Evolutionary conservation across 2,888 invertebrate genomes (phyloP).

Genomic region (Andrena hattorfiana): DNA sequence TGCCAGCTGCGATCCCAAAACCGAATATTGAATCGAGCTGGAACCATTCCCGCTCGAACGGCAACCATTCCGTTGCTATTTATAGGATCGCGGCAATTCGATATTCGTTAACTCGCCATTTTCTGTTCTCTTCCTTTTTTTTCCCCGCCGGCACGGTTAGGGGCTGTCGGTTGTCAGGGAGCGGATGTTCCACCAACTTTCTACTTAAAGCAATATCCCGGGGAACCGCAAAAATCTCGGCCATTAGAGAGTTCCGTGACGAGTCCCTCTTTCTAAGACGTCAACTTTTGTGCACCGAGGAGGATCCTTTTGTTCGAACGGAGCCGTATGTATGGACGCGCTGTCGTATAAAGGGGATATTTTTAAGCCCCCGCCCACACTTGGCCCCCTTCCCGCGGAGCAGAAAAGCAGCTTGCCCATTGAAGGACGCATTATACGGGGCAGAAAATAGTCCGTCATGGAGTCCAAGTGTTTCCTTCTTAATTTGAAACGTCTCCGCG

Average conservation of each 20-base stretch:
- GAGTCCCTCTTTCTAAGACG: slow-evolving; percentile 64
- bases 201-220: slow-evolving; percentile 73
- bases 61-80: not conserved
- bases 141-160: not conserved
- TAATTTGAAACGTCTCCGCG: slow-evolving; percentile 59
- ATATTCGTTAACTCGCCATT: slow-evolving; percentile 6
- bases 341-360: slow-evolving; percentile 65
- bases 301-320: slow-evolving; percentile 64
- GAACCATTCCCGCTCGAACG: not conserved
- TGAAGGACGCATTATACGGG: slow-evolving; percentile 62
- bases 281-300: slow-evolving; percentile 53
- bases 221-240: slow-evolving; percentile 67
- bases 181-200: slow-evolving; percentile 67
- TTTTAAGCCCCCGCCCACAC: slow-evolving; percentile 52
- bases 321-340: slow-evolving; percentile 57
- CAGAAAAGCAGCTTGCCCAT: slow-evolving; percentile 61
- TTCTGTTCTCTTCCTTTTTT: slow-evolving; percentile 1
- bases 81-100: not conserved
- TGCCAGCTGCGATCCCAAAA: not conserved
- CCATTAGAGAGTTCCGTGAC: slow-evolving; percentile 71
- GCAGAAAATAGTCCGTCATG: slow-evolving; percentile 66
- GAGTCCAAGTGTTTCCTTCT: slow-evolving; percentile 56
- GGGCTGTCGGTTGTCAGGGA: slow-evolving; percentile 43
- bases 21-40: not conserved
- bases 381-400: slow-evolving; percentile 1